Evolutionary conservation across 2,888 invertebrate genomes (phyloP).

Genomic region (Drosophila helvetica): DNA sequence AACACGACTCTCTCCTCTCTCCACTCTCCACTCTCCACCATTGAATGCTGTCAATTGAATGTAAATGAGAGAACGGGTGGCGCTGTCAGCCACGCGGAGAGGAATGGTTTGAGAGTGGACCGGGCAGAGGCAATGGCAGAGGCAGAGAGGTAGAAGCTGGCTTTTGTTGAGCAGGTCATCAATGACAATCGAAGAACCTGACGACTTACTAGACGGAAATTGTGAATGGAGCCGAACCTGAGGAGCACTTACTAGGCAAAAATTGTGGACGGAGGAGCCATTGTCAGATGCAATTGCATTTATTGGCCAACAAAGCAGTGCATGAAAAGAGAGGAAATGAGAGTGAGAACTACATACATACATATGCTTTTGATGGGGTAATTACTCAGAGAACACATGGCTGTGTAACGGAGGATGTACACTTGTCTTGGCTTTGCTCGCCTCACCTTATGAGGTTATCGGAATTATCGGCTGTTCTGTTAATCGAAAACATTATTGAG

Average conservation of each 20-base stretch:
- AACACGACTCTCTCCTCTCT: constrained; percentile 2
- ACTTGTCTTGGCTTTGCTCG: neutral
- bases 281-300: constrained; percentile 54
- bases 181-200: constrained; percentile 24
- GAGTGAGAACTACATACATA: neutral
- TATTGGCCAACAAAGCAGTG: constrained; percentile 37
- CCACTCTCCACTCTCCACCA: constrained; percentile 27
- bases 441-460: neutral
- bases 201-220: constrained; percentile 38
- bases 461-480: neutral
- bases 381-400: neutral
- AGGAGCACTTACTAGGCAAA: constrained; percentile 3
- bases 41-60: constrained; percentile 67
- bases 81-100: constrained; percentile 44
- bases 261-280: constrained; percentile 30
- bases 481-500: neutral
- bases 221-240: constrained; percentile 23
- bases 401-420: too few relatives aligned
- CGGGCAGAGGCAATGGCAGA: neutral
- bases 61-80: constrained; percentile 50
- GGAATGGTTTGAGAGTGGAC: constrained; percentile 39
- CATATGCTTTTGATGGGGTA: neutral
- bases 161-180: constrained; percentile 55
- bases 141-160: constrained; percentile 32
- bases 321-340: neutral